Evolutionary conservation across 2,797 vertebrate species (phyloP).

Genomic region (Diglossa cyanea): DNA sequence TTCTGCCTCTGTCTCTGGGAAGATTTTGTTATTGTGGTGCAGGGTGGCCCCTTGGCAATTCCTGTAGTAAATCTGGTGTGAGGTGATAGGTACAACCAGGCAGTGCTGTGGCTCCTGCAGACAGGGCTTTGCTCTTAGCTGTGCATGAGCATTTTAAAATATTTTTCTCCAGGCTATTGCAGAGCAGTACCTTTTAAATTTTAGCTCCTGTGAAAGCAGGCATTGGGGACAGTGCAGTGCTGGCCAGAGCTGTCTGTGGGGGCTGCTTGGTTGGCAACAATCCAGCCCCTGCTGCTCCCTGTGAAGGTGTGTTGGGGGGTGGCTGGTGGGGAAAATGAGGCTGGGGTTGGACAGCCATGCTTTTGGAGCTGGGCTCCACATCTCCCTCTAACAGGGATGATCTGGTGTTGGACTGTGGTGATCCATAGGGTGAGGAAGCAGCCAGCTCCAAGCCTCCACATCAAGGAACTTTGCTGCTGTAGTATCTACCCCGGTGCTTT

Average conservation of each 20-base stretch:
- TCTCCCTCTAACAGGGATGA: not conserved
- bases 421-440: not conserved
- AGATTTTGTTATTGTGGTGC: not conserved
- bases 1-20: conserved; percentile 44
- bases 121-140: not conserved
- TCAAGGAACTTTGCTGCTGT: accelerated
- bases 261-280: not conserved
- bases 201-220: not conserved
- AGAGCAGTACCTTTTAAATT: not conserved
- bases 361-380: accelerated
- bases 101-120: not conserved
- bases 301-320: accelerated
- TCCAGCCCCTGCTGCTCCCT: not conserved
- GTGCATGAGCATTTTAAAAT: accelerated
- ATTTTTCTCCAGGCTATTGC: not conserved
- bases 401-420: not conserved
- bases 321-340: not conserved
- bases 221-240: not conserved
- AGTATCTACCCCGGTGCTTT: not conserved
- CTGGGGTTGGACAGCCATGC: accelerated
- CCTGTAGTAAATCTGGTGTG: not conserved
- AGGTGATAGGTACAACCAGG: not conserved
- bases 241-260: not conserved
- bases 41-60: not conserved
- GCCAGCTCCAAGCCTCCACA: not conserved